Evolutionary conservation across 2,888 invertebrate species (phyloP).

Genomic region (Cheilosia grossa): DNA sequence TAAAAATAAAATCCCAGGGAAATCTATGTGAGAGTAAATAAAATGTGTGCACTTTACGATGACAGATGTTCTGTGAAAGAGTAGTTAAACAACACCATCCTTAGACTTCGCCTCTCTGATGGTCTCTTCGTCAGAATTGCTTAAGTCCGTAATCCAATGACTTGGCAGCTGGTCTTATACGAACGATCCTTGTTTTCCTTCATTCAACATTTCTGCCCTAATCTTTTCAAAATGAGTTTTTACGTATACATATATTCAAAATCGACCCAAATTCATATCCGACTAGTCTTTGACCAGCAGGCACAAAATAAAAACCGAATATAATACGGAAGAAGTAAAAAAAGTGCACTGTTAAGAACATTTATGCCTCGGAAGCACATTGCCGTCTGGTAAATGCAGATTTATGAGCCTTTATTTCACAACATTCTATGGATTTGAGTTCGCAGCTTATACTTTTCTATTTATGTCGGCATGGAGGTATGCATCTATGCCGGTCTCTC

Average conservation of each 20-base stretch:
- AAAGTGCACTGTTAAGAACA: conserved; percentile 62
- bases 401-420: conserved; percentile 65
- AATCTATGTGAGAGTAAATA: too few relatives aligned
- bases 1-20: too few relatives aligned
- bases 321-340: conserved; percentile 3
- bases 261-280: conserved; percentile 27
- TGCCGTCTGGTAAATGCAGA: conserved; percentile 66
- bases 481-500: conserved; percentile 3
- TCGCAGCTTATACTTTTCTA: conserved; percentile 45
- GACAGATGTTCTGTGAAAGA: too few relatives aligned
- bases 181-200: conserved; percentile 16
- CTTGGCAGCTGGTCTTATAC: not conserved
- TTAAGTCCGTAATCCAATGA: not conserved
- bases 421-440: conserved; percentile 58
- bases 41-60: too few relatives aligned
- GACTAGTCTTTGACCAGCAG: conserved; percentile 2
- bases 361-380: conserved; percentile 61
- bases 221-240: conserved; percentile 44
- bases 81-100: too few relatives aligned
- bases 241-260: conserved; percentile 10
- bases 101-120: not conserved
- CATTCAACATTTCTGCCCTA: conserved; percentile 27
- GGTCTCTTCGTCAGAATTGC: not conserved
- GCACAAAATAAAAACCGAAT: conserved; percentile 1
- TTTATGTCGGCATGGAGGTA: conserved; percentile 11